phyloP scores from a whole-genome alignment of 1,140 invertebrate genomes.

The Drosophila bifasciata region DNA sequence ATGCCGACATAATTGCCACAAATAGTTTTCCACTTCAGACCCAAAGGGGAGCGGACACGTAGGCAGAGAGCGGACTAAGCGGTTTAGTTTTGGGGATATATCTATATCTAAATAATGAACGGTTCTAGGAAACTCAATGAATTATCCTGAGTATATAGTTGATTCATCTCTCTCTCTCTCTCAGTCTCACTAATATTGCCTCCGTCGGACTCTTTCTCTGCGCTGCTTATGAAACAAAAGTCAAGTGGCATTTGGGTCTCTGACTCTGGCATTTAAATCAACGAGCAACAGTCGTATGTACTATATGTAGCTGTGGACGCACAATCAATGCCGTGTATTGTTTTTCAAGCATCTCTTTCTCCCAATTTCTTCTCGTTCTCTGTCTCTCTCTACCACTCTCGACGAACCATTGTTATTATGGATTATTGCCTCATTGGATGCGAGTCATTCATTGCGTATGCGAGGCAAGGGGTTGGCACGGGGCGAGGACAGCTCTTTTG shows the following conservation, averaged over 20 bases:
- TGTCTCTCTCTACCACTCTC: not conserved
- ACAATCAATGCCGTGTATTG: conserved; percentile 75
- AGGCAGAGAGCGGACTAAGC: not conserved
- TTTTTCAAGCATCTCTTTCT: conserved; percentile 39
- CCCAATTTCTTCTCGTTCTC: not conserved
- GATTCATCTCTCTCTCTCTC: conserved; percentile 5
- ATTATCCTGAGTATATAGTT: conserved; percentile 58
- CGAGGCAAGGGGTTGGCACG: conserved; percentile 29
- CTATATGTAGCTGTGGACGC: conserved; percentile 1
- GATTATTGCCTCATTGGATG: conserved; percentile 54
- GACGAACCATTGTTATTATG: conserved; percentile 70
- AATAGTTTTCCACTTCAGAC: conserved; percentile 56
- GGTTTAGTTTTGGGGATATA: conserved; percentile 8
- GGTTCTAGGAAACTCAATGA: too few relatives aligned
- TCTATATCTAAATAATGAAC: conserved; percentile 33
- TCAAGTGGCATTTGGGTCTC: conserved; percentile 49
- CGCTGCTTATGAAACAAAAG: conserved; percentile 69
- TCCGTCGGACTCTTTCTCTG: not conserved
- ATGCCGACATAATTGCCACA: conserved; percentile 66
- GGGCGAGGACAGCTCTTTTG: conserved; percentile 35
- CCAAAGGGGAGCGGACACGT: conserved; percentile 2
- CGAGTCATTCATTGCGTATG: conserved; percentile 46
- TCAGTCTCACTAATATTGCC: too few relatives aligned
- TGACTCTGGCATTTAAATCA: conserved; percentile 55
- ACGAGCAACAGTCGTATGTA: conserved; percentile 19